Conservation (phyloP, 1,140 invertebrate genomes). For the Drosophila pandora region DNA sequence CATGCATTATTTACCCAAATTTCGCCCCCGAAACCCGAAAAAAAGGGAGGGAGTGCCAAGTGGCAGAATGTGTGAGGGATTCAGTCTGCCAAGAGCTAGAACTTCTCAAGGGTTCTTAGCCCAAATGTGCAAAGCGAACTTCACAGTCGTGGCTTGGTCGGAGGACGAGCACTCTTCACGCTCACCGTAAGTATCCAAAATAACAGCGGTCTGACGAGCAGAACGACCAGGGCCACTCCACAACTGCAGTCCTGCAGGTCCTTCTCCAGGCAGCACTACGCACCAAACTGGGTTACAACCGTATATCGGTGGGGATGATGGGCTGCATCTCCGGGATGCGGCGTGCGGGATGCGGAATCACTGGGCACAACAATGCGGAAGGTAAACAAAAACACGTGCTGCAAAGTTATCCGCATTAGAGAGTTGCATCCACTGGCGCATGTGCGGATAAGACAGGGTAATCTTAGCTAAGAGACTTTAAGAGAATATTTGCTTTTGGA, state of each 20-base stretch:
- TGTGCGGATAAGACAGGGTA: slow-evolving; percentile 50
- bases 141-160: slow-evolving; percentile 50
- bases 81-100: slow-evolving; percentile 30
- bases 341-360: slow-evolving; percentile 41
- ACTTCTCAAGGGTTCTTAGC: slow-evolving; percentile 68
- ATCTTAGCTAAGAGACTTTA: neutral
- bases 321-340: slow-evolving; percentile 7
- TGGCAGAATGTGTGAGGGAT: slow-evolving; percentile 13
- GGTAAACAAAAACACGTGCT: slow-evolving; percentile 80
- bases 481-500: neutral
- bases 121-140: slow-evolving; percentile 76
- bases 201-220: slow-evolving; percentile 59
- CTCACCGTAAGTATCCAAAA: slow-evolving; percentile 66
- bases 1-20: slow-evolving; percentile 46
- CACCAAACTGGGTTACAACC: slow-evolving; percentile 68
- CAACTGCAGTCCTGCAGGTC: slow-evolving; percentile 13
- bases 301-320: slow-evolving; percentile 1
- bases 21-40: neutral
- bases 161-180: slow-evolving; percentile 37
- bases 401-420: slow-evolving; percentile 51
- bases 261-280: slow-evolving; percentile 43
- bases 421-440: slow-evolving; percentile 31
- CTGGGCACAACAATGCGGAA: slow-evolving; percentile 66
- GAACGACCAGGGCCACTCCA: slow-evolving; percentile 48
- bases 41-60: slow-evolving; percentile 10